Evolutionary conservation across 2,888 invertebrate species (phyloP), one percentile per base, ranked within the genome.

Genomic region (Dilophus febrilis): DNA sequence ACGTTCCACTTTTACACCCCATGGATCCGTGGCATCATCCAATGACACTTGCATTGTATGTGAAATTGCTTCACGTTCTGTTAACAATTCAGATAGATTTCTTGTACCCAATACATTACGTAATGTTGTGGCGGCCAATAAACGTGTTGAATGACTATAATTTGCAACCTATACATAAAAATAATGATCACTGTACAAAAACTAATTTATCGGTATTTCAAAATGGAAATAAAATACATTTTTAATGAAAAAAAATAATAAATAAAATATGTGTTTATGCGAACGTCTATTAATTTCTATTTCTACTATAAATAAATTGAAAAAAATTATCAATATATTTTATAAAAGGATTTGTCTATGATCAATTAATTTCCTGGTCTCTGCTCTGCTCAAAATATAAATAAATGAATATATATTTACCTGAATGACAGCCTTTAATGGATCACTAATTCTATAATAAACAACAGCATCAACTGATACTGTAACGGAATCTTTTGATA

Each of bases 401-500:
- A n/a, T n/a, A n/a, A 8, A 14, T 14, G 8, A 12, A 16, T 32
- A 8, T 3, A 16, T 7, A 13, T 32, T 10, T 32, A 39, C 39
- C 44, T 61, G 62, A 10, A 81, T 72, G 8, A 83, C 76, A 1
- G 83, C 82, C 53, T 74, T 81, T 12, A 84, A 56, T 1, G 83
- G 83, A 55, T 83, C 78, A 51, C 78, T 79, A 44, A 84, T 81
- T 46, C 81, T 72, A 56, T 85, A 85, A 58, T 84, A 85, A 30
- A 85, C 82, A 1, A 84, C 83, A 1, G 91, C 91, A 54, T 92
- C 91, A 3, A 92, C 92, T 2, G 85, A 85, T 1, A 94, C 90
- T 1, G 92, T 94, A 26, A 92, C 91, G 0, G 86, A 86, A 61
- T 92, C 91, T 64, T 85, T 84, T n/a, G 90, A 87, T 40, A 92